Conservation (phyloP, 1,140 invertebrate species). For the Aphidius gifuensis region DNA sequence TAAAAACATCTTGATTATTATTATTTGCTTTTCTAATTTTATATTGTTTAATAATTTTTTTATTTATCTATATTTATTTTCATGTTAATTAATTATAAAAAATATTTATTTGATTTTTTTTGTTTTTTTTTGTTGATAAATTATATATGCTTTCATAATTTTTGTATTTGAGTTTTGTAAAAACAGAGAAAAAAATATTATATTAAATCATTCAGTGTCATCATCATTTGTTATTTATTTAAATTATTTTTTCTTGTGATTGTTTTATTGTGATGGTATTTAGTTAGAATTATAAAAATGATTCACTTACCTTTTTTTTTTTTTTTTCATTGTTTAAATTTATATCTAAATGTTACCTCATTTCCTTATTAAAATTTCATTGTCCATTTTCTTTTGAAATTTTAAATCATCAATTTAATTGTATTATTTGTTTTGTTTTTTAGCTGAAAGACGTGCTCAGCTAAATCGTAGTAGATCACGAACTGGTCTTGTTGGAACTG, state of each 20-base stretch:
- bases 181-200: too few species aligned
- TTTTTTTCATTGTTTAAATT: not conserved
- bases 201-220: too few species aligned
- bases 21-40: slow-evolving; percentile 1
- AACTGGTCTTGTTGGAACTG: slow-evolving; percentile 66
- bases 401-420: slow-evolving; percentile 15
- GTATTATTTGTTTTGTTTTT: slow-evolving; percentile 41
- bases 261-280: not conserved
- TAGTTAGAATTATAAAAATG: not conserved
- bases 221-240: not conserved
- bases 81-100: too few species aligned
- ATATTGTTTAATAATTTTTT: not conserved
- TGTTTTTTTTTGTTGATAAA: not conserved
- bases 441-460: slow-evolving; percentile 82
- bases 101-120: slow-evolving; percentile 8
- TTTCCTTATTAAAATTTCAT: not conserved
- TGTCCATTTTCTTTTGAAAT: slow-evolving; percentile 15
- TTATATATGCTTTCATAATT: too few species aligned
- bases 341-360: not conserved
- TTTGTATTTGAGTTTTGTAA: too few species aligned
- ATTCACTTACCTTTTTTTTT: not conserved
- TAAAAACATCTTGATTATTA: not conserved
- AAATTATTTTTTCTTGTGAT: not conserved
- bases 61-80: not conserved
- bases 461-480: slow-evolving; percentile 80